Base-by-base conservation (phyloP, 2,888 invertebrate species). In the Asteroscopus sphinx region DNA sequence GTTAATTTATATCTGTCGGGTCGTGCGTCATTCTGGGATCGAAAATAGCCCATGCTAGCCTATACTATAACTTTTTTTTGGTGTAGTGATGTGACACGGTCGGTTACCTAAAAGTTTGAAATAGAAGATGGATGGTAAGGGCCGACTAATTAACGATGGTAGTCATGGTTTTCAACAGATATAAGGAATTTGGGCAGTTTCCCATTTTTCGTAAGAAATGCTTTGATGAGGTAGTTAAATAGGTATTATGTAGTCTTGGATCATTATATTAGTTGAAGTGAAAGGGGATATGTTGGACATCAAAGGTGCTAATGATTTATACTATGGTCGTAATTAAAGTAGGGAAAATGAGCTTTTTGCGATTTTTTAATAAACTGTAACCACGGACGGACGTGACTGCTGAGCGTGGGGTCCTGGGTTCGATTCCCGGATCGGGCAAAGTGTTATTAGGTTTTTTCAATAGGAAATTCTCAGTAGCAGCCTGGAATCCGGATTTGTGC, bases 1-100 rank as follows among this genome's bases (percentile, higher is more conserved):
- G 44, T 46, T 77, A 55, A 77, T 74, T 63, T 54, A 71, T 72
- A 39, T 42, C 17, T 37, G 45, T 65, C 70, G 36, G 16, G 12
- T 17, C 44, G 26, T 53, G 55, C 70, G 65, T 73, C 73, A 75
- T 48, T 71, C 53, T 55, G 25, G 13, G 42, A 40, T 55, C 59
- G 8, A 54, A 73, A 73, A 73, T 75, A 73, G 46, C 15, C 6
- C 28, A 26, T 26, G 28, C n/a, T n/a, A 11, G 30, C 2, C 47
- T 49, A 59, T 49, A 59, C 37, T 49, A 37, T 33, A 36, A 51
- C 48, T 49, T 12, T 40, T 57, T 48, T 54, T 45, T 63, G 57
- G 64, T 57, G 44, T 70, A 57, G 42, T 48, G 36, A 47, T 33
- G 49, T 59, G 58, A 67, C 72, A 69, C 17, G 33, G 36, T 28